A percentile compares a stretch with the other conserved stretches of the same genome.
These are phyloP conservation scores for Ceramica pisi DNA, from an alignment of 2,888 invertebrate genomes.

Conservation along the genomic window DNA sequence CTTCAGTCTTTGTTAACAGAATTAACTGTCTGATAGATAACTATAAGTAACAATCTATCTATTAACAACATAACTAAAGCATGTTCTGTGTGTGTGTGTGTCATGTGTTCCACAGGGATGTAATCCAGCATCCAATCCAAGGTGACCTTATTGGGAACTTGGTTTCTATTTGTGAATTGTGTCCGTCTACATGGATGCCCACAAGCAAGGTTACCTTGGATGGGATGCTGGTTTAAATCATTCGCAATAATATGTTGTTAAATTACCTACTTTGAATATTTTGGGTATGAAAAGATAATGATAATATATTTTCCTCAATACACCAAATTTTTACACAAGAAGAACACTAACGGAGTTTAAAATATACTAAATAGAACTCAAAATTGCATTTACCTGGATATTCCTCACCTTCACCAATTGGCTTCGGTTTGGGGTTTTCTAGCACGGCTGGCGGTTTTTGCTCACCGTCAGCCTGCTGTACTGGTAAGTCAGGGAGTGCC, in stretches of 20 bases:
- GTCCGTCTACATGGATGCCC: no score
- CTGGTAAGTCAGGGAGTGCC: slow-evolving; percentile 38
- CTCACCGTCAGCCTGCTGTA: slow-evolving; percentile 40
- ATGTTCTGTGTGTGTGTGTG: no score
- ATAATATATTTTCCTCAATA: no score
- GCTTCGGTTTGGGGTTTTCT: slow-evolving; percentile 63
- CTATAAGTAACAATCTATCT: background rate
- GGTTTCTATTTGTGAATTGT: no score
- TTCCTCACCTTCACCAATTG: slow-evolving; percentile 54
- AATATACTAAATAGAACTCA: no score
- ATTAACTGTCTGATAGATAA: background rate
- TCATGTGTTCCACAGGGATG: no score
- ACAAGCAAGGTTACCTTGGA: no score
- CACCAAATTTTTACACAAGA: background rate
- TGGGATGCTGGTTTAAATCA: no score
- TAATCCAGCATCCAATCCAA: no score
- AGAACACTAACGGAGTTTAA: no score
- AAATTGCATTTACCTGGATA: slow-evolving; percentile 50
- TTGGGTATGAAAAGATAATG: no score
- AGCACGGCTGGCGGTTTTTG: slow-evolving; percentile 59
- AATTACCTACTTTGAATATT: background rate
- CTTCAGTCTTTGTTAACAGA: background rate
- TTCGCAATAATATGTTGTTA: background rate
- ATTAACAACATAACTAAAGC: background rate
- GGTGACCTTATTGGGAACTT: no score